Percentiles rank a stretch among this genome's conserved stretches.
Conservation (phyloP, 2,797 vertebrate genomes). For the Sebastes miniatus region DNA sequence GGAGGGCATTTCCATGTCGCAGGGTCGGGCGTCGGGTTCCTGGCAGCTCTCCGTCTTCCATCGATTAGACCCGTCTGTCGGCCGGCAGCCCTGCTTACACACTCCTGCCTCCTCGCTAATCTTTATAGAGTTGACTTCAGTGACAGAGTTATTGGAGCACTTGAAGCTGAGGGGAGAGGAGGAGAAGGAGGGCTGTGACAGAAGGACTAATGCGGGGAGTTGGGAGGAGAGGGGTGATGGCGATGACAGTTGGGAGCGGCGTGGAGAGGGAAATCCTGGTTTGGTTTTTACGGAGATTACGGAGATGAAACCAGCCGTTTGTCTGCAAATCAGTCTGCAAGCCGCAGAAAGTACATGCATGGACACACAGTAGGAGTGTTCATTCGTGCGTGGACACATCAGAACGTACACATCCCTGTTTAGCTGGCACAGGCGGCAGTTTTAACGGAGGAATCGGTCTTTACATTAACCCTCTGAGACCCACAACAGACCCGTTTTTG, state of each 20-base stretch:
- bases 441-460: not conserved
- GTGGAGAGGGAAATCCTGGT: constrained; percentile 28
- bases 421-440: not conserved
- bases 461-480: not conserved
- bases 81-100: constrained; percentile 65
- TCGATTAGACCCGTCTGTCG: constrained; percentile 75
- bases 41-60: constrained; percentile 62
- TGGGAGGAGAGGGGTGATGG: constrained; percentile 33
- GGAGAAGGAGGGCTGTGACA: constrained; percentile 51
- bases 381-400: not conserved
- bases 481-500: too few species aligned
- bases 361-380: not conserved
- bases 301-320: constrained; percentile 6
- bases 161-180: constrained; percentile 52
- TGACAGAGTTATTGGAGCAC: constrained; percentile 74
- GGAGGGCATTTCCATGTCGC: constrained; percentile 54
- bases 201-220: constrained; percentile 46
- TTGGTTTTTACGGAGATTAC: not conserved
- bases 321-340: not conserved
- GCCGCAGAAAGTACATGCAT: not conserved
- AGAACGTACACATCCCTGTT: not conserved
- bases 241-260: constrained; percentile 25
- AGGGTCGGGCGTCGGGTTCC: constrained; percentile 46
- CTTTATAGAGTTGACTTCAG: constrained; percentile 76
- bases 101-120: constrained; percentile 73